These are phyloP conservation scores for Trichechus manatus DNA, from an alignment of 2,113 vertebrate genomes.

Conservation along the genomic window DNA sequence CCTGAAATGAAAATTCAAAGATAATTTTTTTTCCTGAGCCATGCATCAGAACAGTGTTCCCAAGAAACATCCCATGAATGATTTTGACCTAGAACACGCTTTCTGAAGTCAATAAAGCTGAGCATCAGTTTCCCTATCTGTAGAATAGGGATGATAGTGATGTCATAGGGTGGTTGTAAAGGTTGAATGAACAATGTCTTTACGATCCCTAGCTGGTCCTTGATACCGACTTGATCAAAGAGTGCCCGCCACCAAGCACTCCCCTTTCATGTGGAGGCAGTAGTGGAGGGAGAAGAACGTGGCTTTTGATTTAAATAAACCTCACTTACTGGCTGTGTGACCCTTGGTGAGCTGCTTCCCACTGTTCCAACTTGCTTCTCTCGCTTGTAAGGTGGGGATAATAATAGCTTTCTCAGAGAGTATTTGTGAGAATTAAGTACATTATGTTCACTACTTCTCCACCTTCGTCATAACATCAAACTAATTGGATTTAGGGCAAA, in stretches of 20 bases:
- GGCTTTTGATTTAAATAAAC: background rate
- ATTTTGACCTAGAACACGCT: background rate
- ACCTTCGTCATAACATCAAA: background rate
- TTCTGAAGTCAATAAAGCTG: background rate
- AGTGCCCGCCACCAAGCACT: background rate
- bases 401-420: background rate
- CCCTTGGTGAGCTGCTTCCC: background rate
- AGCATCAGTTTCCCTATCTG: background rate
- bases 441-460: background rate
- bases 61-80: background rate
- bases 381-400: background rate
- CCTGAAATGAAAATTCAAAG: constrained; percentile 16
- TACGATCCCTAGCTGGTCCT: background rate
- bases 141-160: background rate
- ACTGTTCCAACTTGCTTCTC: background rate
- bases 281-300: background rate
- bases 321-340: background rate
- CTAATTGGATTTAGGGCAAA: background rate
- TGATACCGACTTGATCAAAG: too few relatives aligned
- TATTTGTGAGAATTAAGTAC: background rate
- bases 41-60: background rate
- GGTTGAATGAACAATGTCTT: background rate
- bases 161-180: background rate
- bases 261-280: background rate
- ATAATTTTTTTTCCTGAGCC: background rate